phyloP scores from a whole-genome alignment of 2,113 vertebrate genomes.

The Cyanoliseus patagonus region DNA sequence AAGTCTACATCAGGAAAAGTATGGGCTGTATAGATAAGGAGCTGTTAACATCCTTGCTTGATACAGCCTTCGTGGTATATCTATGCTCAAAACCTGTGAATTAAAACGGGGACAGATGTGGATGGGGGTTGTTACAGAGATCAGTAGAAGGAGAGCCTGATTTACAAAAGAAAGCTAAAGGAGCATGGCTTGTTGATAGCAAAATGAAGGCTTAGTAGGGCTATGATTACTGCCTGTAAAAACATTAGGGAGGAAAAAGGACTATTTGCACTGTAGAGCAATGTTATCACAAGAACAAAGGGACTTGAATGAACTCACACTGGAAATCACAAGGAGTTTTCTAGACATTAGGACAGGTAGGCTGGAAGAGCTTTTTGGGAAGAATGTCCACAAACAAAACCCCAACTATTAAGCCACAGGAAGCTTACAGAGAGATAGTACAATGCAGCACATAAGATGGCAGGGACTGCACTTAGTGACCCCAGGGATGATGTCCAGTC shows the following conservation, averaged over 20 bases:
- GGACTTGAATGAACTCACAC: not conserved
- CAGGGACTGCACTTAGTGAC: not conserved
- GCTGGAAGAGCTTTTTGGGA: not conserved
- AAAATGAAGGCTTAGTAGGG: constrained; percentile 20
- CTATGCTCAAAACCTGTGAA: not conserved
- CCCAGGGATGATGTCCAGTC: not conserved
- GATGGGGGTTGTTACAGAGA: not conserved
- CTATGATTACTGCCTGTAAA: not conserved
- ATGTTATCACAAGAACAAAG: not conserved
- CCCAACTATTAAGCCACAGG: not conserved
- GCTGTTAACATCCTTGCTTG: not conserved
- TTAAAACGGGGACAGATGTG: not conserved
- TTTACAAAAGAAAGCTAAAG: constrained; percentile 8
- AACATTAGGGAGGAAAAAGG: not conserved
- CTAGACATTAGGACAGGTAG: not conserved
- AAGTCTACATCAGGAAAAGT: not conserved
- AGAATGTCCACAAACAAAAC: not conserved
- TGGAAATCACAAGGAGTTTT: not conserved
- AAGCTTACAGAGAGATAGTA: not conserved
- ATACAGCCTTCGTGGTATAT: not conserved
- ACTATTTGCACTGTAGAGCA: not conserved
- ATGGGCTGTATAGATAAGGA: not conserved
- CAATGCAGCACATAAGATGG: not conserved
- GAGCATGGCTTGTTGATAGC: not conserved
- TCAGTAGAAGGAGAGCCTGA: not conserved